A percentile compares a stretch with the other conserved stretches of the same genome.
Evolutionary conservation across 2,797 vertebrate genomes (phyloP).

Genomic region (Clarias laeviceps): DNA sequence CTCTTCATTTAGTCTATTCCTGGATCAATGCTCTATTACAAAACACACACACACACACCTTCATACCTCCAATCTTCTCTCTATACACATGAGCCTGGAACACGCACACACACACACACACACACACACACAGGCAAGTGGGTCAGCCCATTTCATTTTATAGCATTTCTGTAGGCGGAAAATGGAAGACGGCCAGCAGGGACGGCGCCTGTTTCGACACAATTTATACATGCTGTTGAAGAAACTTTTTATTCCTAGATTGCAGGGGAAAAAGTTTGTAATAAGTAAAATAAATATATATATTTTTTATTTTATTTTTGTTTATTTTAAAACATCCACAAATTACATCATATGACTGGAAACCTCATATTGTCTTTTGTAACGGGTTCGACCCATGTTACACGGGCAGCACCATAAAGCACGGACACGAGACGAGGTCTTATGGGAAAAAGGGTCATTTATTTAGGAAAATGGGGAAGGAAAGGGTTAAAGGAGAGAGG

Average conservation of each 20-base stretch:
- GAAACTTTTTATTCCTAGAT: too few relatives aligned
- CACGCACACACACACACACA: not conserved
- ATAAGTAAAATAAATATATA: not conserved
- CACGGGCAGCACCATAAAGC: too few relatives aligned
- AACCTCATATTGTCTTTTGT: too few relatives aligned
- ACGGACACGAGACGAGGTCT: too few relatives aligned
- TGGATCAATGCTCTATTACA: conserved; percentile 10
- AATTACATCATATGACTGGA: not conserved
- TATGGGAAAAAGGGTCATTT: too few relatives aligned
- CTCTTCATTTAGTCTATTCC: conserved; percentile 36
- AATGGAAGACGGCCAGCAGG: not conserved
- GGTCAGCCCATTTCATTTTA: not conserved
- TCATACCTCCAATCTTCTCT: not conserved
- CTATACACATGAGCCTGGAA: not conserved
- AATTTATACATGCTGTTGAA: not conserved
- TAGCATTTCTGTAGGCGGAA: not conserved
- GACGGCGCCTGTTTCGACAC: not conserved
- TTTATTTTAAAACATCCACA: not conserved
- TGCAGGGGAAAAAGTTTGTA: too few relatives aligned
- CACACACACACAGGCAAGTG: not conserved
- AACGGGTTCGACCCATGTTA: too few relatives aligned
- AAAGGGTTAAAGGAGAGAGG: too few relatives aligned
- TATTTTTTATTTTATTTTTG: not conserved
- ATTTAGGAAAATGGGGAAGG: too few relatives aligned
- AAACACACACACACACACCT: not conserved